Evolutionary conservation across 2,113 vertebrate species (phyloP).

Genomic region (Corythaixoides concolor): DNA sequence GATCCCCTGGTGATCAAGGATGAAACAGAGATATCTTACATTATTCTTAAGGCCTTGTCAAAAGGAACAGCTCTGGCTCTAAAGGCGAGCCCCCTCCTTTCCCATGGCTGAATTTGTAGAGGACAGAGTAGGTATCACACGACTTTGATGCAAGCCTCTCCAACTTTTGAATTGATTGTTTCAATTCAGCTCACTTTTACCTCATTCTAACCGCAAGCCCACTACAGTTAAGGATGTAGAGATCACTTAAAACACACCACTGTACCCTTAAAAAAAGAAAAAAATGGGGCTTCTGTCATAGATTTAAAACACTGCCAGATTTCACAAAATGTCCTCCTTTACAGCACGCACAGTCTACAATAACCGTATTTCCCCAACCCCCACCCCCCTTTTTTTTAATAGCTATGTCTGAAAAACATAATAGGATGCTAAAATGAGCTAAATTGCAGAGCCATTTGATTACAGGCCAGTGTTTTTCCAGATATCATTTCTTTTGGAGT

Average conservation of each 20-base stretch:
- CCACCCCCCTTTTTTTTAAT: background rate
- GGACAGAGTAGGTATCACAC: background rate
- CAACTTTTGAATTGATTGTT: background rate
- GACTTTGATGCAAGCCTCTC: background rate
- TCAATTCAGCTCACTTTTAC: background rate
- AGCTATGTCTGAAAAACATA: background rate
- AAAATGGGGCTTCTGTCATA: background rate
- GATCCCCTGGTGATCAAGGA: background rate
- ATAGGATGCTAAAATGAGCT: background rate
- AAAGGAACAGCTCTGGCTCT: background rate
- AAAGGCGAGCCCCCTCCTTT: background rate
- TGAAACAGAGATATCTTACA: background rate
- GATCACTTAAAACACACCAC: background rate
- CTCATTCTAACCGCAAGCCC: background rate
- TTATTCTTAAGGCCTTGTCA: background rate
- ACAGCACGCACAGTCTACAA: background rate
- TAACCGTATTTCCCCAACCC: background rate
- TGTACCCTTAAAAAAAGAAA: background rate
- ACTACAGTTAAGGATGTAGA: background rate
- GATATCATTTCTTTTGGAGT: background rate
- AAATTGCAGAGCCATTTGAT: background rate
- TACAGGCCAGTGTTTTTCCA: background rate
- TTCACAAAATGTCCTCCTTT: background rate
- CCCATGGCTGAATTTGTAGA: background rate
- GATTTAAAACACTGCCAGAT: background rate